These are phyloP conservation scores for Andricus grossulariae DNA, from an alignment of 1,140 invertebrate species.

Conservation along the genomic window DNA sequence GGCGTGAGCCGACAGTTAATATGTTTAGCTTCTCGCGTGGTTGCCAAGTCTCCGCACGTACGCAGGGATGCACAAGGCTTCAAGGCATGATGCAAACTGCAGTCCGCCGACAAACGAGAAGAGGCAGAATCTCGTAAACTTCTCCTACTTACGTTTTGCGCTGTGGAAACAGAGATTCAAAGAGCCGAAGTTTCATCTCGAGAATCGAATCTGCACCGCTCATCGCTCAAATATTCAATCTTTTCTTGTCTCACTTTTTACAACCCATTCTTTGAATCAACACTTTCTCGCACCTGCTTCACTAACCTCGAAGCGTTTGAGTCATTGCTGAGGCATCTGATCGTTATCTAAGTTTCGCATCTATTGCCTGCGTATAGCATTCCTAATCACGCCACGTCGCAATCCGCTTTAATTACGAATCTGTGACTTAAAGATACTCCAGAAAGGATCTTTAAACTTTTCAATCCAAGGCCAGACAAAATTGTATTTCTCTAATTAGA, in stretches of 20 bases:
- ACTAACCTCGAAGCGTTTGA: conserved; percentile 34
- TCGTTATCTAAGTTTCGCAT: conserved; percentile 49
- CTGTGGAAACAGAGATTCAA: background rate
- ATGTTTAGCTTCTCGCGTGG: conserved; percentile 72
- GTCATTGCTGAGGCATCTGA: conserved; percentile 64
- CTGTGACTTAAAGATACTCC: background rate
- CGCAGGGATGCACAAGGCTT: conserved; percentile 48
- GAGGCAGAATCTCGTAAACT: conserved; percentile 65
- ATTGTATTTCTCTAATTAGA: background rate
- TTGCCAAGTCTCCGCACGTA: conserved; percentile 69
- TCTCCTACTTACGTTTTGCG: conserved; percentile 61
- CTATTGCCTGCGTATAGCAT: conserved; percentile 17
- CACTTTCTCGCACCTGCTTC: conserved; percentile 7
- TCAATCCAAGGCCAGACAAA: background rate
- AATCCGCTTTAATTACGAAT: background rate
- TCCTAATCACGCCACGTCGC: background rate
- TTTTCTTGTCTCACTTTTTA: background rate
- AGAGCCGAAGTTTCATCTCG: background rate
- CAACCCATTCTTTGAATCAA: background rate
- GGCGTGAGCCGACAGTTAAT: conserved; percentile 75
- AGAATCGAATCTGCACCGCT: background rate
- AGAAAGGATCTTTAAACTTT: background rate
- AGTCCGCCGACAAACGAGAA: conserved; percentile 47
- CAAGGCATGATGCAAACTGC: conserved; percentile 65
- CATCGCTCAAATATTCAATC: background rate